These are phyloP conservation scores for Mactromeris polynyma DNA, from an alignment of 2,888 invertebrate species.

Conservation along the genomic window DNA sequence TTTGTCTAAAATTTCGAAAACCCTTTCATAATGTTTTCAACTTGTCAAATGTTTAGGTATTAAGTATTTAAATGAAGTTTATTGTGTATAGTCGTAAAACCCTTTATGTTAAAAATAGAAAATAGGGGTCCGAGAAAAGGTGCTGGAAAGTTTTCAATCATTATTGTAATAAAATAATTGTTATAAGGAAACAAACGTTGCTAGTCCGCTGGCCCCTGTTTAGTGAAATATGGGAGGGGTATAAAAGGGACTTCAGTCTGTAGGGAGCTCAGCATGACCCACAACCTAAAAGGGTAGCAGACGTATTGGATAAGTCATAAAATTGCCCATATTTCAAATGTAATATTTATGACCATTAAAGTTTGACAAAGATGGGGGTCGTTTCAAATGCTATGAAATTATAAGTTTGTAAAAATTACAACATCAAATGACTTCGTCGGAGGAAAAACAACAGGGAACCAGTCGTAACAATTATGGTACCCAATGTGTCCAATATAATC, in stretches of 20 bases:
- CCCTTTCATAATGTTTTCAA: neutral
- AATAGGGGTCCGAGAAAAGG: neutral
- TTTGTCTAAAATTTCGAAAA: constrained; percentile 6
- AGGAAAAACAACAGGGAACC: neutral
- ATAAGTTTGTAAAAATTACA: constrained; percentile 61
- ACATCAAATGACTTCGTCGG: constrained; percentile 39
- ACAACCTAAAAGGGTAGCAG: neutral
- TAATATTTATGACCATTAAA: constrained; percentile 56
- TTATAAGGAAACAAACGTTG: neutral
- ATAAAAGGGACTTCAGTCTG: neutral
- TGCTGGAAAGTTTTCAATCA: neutral
- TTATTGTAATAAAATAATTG: constrained; percentile 1
- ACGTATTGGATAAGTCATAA: constrained; percentile 38
- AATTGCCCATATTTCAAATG: constrained; percentile 66
- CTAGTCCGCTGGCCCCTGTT: neutral
- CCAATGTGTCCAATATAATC: neutral
- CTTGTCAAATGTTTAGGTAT: neutral
- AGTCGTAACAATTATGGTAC: neutral
- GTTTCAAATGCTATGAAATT: constrained; percentile 57
- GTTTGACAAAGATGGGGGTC: constrained; percentile 56
- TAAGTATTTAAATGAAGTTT: neutral
- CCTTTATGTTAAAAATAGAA: neutral
- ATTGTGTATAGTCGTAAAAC: neutral
- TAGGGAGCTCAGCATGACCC: constrained; percentile 23
- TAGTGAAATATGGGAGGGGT: neutral